Percentiles rank a stretch among this genome's conserved stretches.
Evolutionary conservation across 1,140 invertebrate genomes (phyloP).

Genomic region (Bilobella aurantiaca): DNA sequence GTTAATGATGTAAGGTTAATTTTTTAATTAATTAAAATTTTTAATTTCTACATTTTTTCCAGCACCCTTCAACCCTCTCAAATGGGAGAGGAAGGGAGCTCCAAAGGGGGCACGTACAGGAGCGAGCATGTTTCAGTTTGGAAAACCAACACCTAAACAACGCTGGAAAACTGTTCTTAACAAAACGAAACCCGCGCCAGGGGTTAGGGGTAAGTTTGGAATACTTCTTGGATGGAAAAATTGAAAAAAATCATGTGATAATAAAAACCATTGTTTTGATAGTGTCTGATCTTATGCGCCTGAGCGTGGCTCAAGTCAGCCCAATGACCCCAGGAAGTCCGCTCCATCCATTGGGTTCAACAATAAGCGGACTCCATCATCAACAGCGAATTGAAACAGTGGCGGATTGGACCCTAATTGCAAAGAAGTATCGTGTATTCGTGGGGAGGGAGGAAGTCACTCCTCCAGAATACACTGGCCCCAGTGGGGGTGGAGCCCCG

Average conservation of each 20-base stretch:
- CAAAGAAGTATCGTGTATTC: slow-evolving; percentile 74
- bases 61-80: slow-evolving; percentile 32
- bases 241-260: neutral
- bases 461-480: too few species aligned
- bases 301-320: slow-evolving; percentile 32
- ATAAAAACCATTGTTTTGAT: neutral
- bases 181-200: slow-evolving; percentile 39
- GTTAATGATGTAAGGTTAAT: neutral
- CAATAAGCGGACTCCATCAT: slow-evolving; percentile 61
- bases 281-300: slow-evolving; percentile 31
- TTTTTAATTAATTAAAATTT: slow-evolving; percentile 1
- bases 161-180: slow-evolving; percentile 38
- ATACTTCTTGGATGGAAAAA: neutral
- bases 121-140: slow-evolving; percentile 22
- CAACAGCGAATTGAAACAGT: slow-evolving; percentile 69
- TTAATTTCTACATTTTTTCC: slow-evolving; percentile 5
- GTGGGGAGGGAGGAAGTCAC: slow-evolving; percentile 52
- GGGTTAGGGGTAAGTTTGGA: slow-evolving; percentile 31
- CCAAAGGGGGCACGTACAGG: neutral
- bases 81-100: slow-evolving; percentile 26
- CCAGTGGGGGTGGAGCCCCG: too few species aligned
- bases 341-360: slow-evolving; percentile 53
- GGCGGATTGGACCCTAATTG: slow-evolving; percentile 79
- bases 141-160: slow-evolving; percentile 37
- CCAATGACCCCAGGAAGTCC: slow-evolving; percentile 49